These are phyloP conservation scores for Cataglyphis albicans DNA, from an alignment of 2,888 invertebrate species.

Conservation along the genomic window DNA sequence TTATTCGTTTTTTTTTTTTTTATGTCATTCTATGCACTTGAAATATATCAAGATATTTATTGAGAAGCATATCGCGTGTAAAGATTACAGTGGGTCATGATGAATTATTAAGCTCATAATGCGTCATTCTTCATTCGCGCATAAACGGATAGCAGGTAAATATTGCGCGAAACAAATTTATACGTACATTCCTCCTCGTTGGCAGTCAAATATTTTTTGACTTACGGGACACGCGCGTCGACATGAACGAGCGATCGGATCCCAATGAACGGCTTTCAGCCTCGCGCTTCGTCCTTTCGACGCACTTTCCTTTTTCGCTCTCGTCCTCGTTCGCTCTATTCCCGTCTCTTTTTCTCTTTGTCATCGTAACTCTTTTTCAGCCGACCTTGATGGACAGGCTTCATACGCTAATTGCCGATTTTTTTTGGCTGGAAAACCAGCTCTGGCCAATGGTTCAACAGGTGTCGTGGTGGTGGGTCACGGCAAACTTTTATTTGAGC, in stretches of 20 bases:
- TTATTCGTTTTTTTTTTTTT: background rate
- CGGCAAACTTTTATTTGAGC: constrained; percentile 85
- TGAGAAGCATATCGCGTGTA: background rate
- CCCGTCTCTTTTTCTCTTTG: constrained; percentile 45
- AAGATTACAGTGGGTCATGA: constrained; percentile 18
- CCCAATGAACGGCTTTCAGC: constrained; percentile 62
- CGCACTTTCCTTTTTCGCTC: constrained; percentile 37
- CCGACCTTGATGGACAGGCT: constrained; percentile 81
- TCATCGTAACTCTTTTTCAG: constrained; percentile 80
- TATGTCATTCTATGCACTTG: background rate
- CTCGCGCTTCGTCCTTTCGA: constrained; percentile 41
- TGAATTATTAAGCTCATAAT: constrained; percentile 37
- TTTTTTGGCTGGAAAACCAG: constrained; percentile 73
- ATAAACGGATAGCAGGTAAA: constrained; percentile 46
- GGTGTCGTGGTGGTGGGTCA: constrained; percentile 83
- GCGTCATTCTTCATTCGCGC: constrained; percentile 45
- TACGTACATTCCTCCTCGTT: constrained; percentile 49
- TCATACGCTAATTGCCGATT: constrained; percentile 84
- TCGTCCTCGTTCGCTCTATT: constrained; percentile 25
- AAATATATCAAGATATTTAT: constrained; percentile 15
- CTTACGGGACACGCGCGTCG: constrained; percentile 64
- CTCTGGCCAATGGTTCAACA: constrained; percentile 84
- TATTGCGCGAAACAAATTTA: constrained; percentile 55
- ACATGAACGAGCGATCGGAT: constrained; percentile 72
- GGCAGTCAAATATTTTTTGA: constrained; percentile 60